Evolutionary conservation across 2,113 vertebrate species (phyloP).

Genomic region (Chloroceryle aenea): DNA sequence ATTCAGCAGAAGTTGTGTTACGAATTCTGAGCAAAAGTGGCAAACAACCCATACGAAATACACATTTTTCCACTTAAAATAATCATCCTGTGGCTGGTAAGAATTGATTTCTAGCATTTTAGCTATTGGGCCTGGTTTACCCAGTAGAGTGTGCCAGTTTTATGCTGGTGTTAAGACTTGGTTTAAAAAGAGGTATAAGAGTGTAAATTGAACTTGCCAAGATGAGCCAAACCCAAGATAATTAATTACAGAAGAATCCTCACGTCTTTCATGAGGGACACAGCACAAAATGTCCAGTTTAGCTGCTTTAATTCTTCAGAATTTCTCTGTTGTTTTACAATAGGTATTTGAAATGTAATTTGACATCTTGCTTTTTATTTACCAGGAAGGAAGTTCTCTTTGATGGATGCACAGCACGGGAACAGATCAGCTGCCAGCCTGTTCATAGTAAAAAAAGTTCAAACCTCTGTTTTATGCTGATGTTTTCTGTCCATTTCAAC

Average conservation of each 20-base stretch:
- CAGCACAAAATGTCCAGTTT: background rate
- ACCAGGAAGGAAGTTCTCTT: background rate
- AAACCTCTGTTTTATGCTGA: background rate
- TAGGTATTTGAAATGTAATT: background rate
- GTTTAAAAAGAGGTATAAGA: background rate
- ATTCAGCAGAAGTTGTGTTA: background rate
- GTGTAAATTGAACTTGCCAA: background rate
- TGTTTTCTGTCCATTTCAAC: background rate
- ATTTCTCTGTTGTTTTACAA: background rate
- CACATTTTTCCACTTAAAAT: slow-evolving; percentile 1
- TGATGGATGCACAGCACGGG: background rate
- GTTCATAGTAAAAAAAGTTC: background rate
- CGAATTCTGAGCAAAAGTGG: background rate
- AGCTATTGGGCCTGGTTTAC: background rate
- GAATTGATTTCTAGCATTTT: background rate
- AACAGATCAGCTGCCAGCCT: background rate
- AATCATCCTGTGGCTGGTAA: background rate
- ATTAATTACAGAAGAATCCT: background rate
- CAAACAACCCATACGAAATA: background rate
- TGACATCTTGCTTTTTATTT: background rate
- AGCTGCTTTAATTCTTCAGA: background rate
- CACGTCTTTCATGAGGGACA: background rate
- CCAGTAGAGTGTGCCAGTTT: background rate
- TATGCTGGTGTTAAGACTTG: background rate
- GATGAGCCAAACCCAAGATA: background rate